Conservation (phyloP, 2,888 invertebrate species). For the Cephalotes varians region DNA sequence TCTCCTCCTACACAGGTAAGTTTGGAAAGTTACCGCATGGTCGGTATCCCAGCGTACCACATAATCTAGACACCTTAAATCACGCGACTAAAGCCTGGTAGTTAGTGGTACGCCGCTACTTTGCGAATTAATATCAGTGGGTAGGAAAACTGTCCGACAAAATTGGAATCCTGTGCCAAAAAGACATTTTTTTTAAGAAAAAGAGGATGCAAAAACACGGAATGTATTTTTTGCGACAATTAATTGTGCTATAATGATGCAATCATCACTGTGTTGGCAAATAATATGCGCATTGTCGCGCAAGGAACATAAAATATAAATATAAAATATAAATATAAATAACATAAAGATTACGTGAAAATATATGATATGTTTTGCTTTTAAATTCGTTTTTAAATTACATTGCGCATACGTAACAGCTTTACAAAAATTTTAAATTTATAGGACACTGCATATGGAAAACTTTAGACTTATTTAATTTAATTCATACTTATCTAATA, state of each 20-base stretch:
- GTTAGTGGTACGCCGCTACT: slow-evolving; percentile 52
- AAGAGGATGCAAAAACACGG: background rate
- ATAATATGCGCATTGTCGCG: background rate
- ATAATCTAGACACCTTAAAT: slow-evolving; percentile 59
- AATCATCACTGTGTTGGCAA: background rate
- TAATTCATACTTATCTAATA: background rate
- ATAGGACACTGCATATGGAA: background rate
- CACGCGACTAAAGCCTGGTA: slow-evolving; percentile 44
- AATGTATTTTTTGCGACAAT: background rate
- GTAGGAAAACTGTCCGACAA: slow-evolving; percentile 31
- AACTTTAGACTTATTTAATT: background rate
- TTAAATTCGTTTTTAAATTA: no score
- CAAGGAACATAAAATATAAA: background rate
- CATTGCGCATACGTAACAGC: background rate
- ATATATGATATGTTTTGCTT: background rate
- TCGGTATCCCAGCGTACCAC: slow-evolving; percentile 37
- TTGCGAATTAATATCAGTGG: slow-evolving; percentile 57
- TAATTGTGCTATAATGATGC: background rate
- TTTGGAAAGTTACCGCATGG: slow-evolving; percentile 51
- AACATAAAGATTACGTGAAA: background rate
- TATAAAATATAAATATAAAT: background rate
- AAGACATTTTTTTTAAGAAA: background rate
- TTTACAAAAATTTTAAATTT: background rate
- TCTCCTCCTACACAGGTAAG: slow-evolving; percentile 49
- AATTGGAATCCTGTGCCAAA: slow-evolving; percentile 9